Evolutionary conservation across 2,797 vertebrate genomes (phyloP).

Genomic region (Crenichthys baileyi): DNA sequence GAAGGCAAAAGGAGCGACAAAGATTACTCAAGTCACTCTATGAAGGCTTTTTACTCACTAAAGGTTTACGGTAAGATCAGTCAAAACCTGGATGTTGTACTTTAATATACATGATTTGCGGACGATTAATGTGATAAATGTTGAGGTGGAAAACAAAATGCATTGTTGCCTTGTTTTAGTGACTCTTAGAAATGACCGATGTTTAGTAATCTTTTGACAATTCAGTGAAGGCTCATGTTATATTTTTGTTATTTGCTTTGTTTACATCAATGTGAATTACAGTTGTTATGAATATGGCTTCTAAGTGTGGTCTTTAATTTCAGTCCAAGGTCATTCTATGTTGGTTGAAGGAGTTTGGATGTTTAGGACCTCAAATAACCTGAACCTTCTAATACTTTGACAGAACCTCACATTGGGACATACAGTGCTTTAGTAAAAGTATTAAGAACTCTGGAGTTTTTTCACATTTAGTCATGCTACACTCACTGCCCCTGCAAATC

Average conservation of each 20-base stretch:
- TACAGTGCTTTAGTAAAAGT: too few relatives aligned
- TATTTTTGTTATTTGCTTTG: background rate
- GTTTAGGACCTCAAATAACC: background rate
- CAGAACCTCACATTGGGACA: too few relatives aligned
- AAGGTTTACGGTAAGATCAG: constrained; percentile 5
- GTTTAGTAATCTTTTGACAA: background rate
- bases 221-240: constrained; percentile 1
- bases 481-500: too few relatives aligned
- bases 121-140: background rate
- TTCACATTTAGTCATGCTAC: too few relatives aligned
- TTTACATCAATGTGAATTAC: background rate
- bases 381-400: background rate
- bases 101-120: background rate
- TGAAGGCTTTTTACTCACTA: background rate
- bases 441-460: too few relatives aligned
- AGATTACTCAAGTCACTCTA: constrained; percentile 64
- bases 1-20: constrained; percentile 9
- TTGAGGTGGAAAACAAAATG: constrained; percentile 27
- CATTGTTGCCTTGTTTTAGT: constrained; percentile 46
- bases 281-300: background rate
- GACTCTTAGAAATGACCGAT: background rate
- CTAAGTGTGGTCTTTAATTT: background rate
- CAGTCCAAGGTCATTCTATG: too few relatives aligned
- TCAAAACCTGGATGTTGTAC: constrained; percentile 2
- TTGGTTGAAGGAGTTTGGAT: background rate